Base-by-base conservation (phyloP, 2,797 vertebrate species). In the Anabas testudineus region DNA sequence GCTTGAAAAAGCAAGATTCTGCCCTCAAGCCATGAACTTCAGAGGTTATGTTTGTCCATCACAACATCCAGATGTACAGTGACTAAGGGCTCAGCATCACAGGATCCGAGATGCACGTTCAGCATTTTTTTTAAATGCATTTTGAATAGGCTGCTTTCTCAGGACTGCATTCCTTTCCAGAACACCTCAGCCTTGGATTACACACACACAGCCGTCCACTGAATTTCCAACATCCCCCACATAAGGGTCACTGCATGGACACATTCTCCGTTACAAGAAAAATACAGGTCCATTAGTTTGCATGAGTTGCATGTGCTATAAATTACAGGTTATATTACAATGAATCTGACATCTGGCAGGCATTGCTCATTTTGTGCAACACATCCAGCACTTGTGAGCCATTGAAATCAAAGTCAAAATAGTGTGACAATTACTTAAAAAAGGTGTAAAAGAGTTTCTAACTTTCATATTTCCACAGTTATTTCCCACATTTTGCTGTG, bases 131-230 rank as follows among this genome's bases (percentile, higher is more conserved):
- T 62, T 56, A 61, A 59, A 64, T 63, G 68, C 42, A 19, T 67
- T 71, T 46, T 28, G 34, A 74, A 63, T 63, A 39, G 42, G 39
- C 76, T 48, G 77, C n/a, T 59, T 80, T 66, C 67, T 61, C 65
- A 53, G 62, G 46, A 41, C 55, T 30, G 62, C 78, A 80, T 82
- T 88, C 81, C 69, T 83, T 62, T 79, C 43, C 54, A 60, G 34
- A 77, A 81, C 84, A 86, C 85, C 79, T 87, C 80, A 71, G 79
- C 74, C 65, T 85, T 81, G 73, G 58, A 85, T 87, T 84, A 85
- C 78, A 80, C 76, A 85, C 74, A 7, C 45, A 34, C 39, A 55
- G 62, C 54, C 39, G 53, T 82, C 61, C 30, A 65, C 49, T 65
- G 74, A 83, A 74, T 77, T 89, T 90, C 81, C 78, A 76, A 39